phyloP scores from a whole-genome alignment of 1,140 invertebrate genomes.

The Batillaria attramentaria region DNA sequence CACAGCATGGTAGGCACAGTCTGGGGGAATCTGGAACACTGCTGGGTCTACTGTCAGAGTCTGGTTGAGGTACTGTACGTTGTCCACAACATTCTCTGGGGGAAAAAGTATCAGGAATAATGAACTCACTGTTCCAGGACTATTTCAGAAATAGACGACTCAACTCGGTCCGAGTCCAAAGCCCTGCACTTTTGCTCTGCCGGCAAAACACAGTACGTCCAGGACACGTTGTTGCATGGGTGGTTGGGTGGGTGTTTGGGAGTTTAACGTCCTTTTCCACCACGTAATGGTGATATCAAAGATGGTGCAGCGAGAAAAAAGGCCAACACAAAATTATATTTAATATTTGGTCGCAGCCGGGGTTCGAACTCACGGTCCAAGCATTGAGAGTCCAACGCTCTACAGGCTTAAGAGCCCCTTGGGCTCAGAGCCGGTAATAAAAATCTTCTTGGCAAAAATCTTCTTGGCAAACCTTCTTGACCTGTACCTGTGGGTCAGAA shows the following conservation, averaged over 20 bases:
- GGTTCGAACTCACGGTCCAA: too few species aligned
- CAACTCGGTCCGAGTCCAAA: neutral
- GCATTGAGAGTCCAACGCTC: neutral
- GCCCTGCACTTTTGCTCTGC: neutral
- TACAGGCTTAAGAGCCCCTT: neutral
- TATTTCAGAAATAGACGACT: neutral
- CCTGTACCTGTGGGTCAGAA: neutral
- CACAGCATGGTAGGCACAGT: conserved; percentile 1
- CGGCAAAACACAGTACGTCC: neutral
- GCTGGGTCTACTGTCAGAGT: conserved; percentile 1
- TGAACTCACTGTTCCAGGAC: neutral
- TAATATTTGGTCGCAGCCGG: too few species aligned
- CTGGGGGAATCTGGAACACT: conserved; percentile 1
- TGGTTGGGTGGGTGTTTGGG: too few species aligned
- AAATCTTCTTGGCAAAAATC: neutral
- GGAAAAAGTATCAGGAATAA: neutral
- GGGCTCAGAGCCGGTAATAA: neutral
- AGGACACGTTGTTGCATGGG: neutral
- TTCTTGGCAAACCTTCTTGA: neutral
- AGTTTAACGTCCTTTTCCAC: too few species aligned
- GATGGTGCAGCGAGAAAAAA: too few species aligned
- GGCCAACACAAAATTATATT: too few species aligned
- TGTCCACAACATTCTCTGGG: conserved; percentile 15
- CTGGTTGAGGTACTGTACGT: conserved; percentile 23
- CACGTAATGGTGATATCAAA: too few species aligned